phyloP scores from a whole-genome alignment of 1,140 invertebrate genomes.

The Ceratosolen solmsi region DNA sequence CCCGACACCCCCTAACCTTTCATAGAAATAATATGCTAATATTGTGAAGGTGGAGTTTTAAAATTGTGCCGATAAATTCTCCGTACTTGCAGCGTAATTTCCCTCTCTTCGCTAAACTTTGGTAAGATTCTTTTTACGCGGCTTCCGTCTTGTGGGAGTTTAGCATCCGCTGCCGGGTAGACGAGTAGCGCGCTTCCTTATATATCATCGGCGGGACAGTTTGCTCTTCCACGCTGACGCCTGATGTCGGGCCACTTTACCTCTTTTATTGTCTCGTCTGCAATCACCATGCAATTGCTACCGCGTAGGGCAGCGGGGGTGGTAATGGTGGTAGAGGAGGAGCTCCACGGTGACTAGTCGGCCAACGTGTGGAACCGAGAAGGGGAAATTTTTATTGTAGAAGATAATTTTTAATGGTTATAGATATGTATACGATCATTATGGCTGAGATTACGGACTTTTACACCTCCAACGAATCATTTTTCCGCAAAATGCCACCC shows the following conservation, averaged over 20 bases:
- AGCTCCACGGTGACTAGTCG: neutral
- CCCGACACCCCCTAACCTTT: constrained; percentile 19
- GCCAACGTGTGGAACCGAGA: neutral
- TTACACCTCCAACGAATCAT: constrained; percentile 26
- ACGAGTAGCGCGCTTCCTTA: neutral
- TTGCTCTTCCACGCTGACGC: constrained; percentile 9
- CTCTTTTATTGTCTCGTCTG: constrained; percentile 14
- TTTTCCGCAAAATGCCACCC: neutral
- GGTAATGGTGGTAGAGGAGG: neutral
- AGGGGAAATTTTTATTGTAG: neutral
- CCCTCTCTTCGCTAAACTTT: constrained; percentile 64
- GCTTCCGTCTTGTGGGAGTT: constrained; percentile 61
- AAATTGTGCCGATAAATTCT: constrained; percentile 74
- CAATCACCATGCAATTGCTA: neutral
- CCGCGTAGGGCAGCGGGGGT: neutral
- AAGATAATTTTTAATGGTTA: constrained; percentile 47
- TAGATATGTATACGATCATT: neutral
- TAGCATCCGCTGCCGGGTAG: constrained; percentile 37
- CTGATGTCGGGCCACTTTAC: neutral
- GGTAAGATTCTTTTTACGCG: constrained; percentile 69
- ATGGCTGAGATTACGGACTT: neutral
- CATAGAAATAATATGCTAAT: constrained; percentile 74
- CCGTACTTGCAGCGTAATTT: constrained; percentile 73
- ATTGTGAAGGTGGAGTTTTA: constrained; percentile 71
- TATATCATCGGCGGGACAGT: constrained; percentile 58